Base-by-base conservation (phyloP, 2,113 vertebrate genomes). In the Catharus bicknelli region DNA sequence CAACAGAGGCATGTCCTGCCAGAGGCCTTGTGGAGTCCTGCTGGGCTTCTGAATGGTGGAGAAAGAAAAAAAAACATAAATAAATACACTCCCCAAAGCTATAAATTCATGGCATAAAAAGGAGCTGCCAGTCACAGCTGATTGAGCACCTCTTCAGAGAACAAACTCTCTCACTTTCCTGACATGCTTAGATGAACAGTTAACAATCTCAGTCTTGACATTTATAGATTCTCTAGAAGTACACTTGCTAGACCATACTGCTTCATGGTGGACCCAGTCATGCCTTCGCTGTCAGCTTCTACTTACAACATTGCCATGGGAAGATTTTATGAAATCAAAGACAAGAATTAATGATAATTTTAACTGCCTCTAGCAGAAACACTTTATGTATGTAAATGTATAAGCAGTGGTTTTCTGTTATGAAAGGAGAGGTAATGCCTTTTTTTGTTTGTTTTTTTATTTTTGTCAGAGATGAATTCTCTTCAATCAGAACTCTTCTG, bases 151-250 rank as follows among this genome's bases (percentile, higher is more conserved):
- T 87, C 47, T 91, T 85, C 78, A 85, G 50, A 78, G 83, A 81
- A 77, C 40, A 69, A 90, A 16, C 26, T 78, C 30, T 86, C 61
- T 90, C 66, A 93, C 54, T 90, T 85, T 84, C 81, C 86, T 94
- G 89, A 87, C 67, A 77, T 69, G 81, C 82, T 79, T 93, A 94
- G 81, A 87, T 94, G 91, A 91, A 85, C 54, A 89, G 93, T 85
- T 95, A 94, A 86, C 22, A 73, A 19, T 59, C 62, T 83, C 22
- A 73, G 22, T 59, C 62, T 83, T 92, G 93, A 80, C 84, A 83
- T 84, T 72, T 84, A 88, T 20, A 66, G 81, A 63, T 70, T 83
- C 58, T 61, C 42, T 66, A 43, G 62, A 84, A 69, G 43, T 34
- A 43, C 27, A 32, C 55, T 81, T 0, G 0, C 25, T 63, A 67